Conservation (phyloP, 2,797 vertebrate genomes). For the Paedocypris micromegethes region DNA sequence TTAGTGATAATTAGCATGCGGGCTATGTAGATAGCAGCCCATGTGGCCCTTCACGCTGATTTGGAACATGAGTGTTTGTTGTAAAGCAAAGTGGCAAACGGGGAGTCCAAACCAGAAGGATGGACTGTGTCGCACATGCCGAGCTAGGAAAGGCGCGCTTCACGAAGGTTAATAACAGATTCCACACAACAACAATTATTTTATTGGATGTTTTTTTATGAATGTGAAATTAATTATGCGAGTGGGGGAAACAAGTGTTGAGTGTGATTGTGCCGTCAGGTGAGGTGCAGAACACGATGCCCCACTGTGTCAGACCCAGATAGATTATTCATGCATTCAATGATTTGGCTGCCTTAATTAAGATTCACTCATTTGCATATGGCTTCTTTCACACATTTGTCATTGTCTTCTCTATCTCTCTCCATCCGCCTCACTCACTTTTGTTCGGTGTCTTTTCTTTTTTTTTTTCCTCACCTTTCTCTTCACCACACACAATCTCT, state of each 20-base stretch:
- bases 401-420: constrained; percentile 10
- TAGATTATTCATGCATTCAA: constrained; percentile 68
- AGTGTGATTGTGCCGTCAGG: constrained; percentile 56
- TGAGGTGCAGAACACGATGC: constrained; percentile 55
- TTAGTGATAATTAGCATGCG: not conserved
- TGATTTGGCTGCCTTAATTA: constrained; percentile 67
- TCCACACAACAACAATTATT: constrained; percentile 61
- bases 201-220: constrained; percentile 41
- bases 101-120: constrained; percentile 27
- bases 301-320: constrained; percentile 56
- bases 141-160: constrained; percentile 42
- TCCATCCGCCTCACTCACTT: no score
- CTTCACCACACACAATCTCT: no score
- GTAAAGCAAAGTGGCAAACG: not conserved
- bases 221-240: constrained; percentile 50
- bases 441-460: no score
- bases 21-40: not conserved
- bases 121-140: constrained; percentile 50
- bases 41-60: not conserved
- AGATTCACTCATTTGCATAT: constrained; percentile 64
- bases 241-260: constrained; percentile 52
- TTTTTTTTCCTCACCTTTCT: no score
- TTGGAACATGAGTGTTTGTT: constrained; percentile 7
- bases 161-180: constrained; percentile 66
- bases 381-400: constrained; percentile 47